Base-by-base conservation (phyloP, 2,888 invertebrate species). In the Villa cingulata region DNA sequence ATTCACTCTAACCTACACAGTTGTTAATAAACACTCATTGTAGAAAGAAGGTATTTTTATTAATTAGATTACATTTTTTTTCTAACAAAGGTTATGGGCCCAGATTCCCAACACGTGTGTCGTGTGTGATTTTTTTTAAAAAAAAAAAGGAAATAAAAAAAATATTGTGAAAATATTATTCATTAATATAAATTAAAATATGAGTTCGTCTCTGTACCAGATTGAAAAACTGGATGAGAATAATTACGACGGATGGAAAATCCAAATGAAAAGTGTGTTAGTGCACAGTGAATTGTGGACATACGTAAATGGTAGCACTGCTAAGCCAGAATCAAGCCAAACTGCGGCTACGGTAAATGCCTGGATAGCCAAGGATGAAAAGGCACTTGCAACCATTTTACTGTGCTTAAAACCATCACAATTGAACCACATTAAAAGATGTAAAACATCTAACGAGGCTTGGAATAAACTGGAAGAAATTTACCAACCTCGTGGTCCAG, bases 301-400 rank as follows among this genome's bases (percentile, higher is more conserved):
- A n/a, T 51, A 46, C 19, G 43, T 41, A n/a, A 27, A 29, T 27
- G 32, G 39, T 7, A 38, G 18, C 5, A 39, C 23, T 19, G 17
- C 20, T 3, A 34, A 32, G 15, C 36, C 41, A 16, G 46, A 41
- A n/a, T 18, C 3, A 19, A 23, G 32, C 14, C 7, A 2, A 16
- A n/a, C 43, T 20, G 3, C 37, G 6, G 23, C 39, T 17, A 46
- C 19, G 41, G 23, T 12, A 16, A 17, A 37, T 1, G 38, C 14
- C 10, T 50, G 43, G 40, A 45, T 47, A 15, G 29, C 37, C 9
- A 49, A 49, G 18, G 53, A 54, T 44, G 51, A 54, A 36, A 56
- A 53, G 32, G 51, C 53, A 3, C 39, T 53, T 39, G 55, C 54
- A 16, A 51, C 53, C 16, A 52, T 53, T 14, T 50, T 53, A 14